These are phyloP conservation scores for Aphelinus certus DNA, from an alignment of 1,140 invertebrate genomes.

Conservation along the genomic window DNA sequence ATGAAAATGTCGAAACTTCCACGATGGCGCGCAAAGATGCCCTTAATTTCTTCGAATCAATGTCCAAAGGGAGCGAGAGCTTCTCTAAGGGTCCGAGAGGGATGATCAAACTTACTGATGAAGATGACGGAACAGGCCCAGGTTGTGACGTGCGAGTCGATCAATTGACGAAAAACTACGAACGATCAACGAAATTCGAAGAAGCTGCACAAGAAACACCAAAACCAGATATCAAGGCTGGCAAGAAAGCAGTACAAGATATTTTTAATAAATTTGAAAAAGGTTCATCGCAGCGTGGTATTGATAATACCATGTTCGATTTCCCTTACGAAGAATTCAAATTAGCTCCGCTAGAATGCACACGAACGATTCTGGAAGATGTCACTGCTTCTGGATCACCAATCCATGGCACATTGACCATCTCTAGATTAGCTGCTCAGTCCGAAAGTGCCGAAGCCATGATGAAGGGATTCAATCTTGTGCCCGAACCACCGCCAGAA, in stretches of 20 bases:
- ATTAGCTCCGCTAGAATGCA: slow-evolving; percentile 51
- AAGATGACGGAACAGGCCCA: slow-evolving; percentile 50
- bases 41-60: slow-evolving; percentile 70
- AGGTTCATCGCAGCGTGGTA: slow-evolving; percentile 50
- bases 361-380: slow-evolving; percentile 57
- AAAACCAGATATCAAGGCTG: slow-evolving; percentile 47
- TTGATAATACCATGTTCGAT: slow-evolving; percentile 60
- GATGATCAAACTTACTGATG: slow-evolving; percentile 58
- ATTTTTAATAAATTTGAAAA: slow-evolving; percentile 60
- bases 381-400: slow-evolving; percentile 55
- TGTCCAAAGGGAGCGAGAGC: slow-evolving; percentile 62
- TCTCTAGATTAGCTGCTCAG: slow-evolving; percentile 57
- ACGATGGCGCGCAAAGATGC: slow-evolving; percentile 66
- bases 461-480: slow-evolving; percentile 68
- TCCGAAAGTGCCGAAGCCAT: slow-evolving; percentile 59
- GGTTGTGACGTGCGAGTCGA: slow-evolving; percentile 60
- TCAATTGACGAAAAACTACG: slow-evolving; percentile 62
- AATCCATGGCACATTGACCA: slow-evolving; percentile 55
- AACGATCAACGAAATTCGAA: slow-evolving; percentile 57
- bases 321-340: slow-evolving; percentile 62
- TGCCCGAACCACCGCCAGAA: slow-evolving; percentile 78
- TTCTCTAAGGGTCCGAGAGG: slow-evolving; percentile 55
- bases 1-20: slow-evolving; percentile 63
- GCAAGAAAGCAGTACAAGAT: slow-evolving; percentile 57
- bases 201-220: slow-evolving; percentile 45